These are phyloP conservation scores for Cylindroiulus punctatus DNA, from an alignment of 2,888 invertebrate species.

Conservation along the genomic window DNA sequence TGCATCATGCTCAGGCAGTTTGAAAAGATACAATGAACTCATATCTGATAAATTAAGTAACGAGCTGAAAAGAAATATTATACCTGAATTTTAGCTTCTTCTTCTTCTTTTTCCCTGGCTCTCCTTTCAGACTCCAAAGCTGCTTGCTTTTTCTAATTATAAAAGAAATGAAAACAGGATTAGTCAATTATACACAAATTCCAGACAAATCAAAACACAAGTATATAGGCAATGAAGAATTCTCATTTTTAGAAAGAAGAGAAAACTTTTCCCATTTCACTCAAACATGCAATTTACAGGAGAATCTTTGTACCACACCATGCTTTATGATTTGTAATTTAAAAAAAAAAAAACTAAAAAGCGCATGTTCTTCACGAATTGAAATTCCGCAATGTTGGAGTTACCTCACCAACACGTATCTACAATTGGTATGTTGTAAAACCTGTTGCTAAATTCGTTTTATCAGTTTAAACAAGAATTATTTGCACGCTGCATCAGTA, in stretches of 20 bases:
- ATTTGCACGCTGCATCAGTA: not conserved
- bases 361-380: not conserved
- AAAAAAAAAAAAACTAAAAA: not conserved
- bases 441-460: not conserved
- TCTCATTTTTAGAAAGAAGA: not conserved
- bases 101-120: constrained; percentile 78
- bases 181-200: not conserved
- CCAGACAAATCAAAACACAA: too few relatives aligned
- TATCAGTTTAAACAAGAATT: not conserved
- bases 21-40: not conserved
- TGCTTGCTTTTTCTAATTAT: constrained; percentile 64
- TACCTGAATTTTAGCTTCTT: constrained; percentile 64
- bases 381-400: not conserved
- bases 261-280: not conserved
- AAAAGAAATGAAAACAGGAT: not conserved
- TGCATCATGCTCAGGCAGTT: not conserved
- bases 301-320: not conserved
- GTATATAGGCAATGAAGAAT: not conserved
- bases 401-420: not conserved
- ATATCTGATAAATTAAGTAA: not conserved
- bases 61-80: not conserved
- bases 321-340: not conserved
- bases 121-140: constrained; percentile 68
- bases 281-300: not conserved
- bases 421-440: not conserved